Base-by-base conservation (phyloP, 1,140 invertebrate genomes). In the Leguminivora glycinivorella region DNA sequence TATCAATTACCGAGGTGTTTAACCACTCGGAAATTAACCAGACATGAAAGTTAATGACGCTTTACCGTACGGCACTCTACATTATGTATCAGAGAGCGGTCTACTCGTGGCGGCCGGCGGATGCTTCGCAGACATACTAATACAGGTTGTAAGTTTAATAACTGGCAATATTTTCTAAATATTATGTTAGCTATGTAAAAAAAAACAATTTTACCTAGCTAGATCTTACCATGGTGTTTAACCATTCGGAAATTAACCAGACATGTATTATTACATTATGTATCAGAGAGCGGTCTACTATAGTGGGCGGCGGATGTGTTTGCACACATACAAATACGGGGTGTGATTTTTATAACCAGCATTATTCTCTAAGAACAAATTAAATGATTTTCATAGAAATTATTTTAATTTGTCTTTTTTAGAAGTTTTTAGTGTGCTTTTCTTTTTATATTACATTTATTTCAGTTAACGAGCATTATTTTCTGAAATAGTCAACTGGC, bases 81-180 rank as follows among this genome's bases (percentile, higher is more conserved):
- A 34, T 47, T 19, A 68, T 38, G 34, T 26, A 24, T 24, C 26
- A 22, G 29, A 31, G 10, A 43, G 29, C 67, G 67, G 67, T 69
- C 71, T 78, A 76, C n/a, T n/a, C n/a, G 71, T 56, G 2, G 25
- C 68, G 31, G 29, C 24, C 43, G 40, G 70, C 83, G 83, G 83
- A 84, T 84, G 83, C 79, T 74, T 76, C 60, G 68, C 75, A 84
- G 83, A 84, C 81, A 72, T 74, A 71, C 63, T 74, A 75, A 77
- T 76, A n/a, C n/a, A n/a, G n/a, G n/a, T n/a, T n/a, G n/a, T n/a
- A n/a, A n/a, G n/a, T n/a, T n/a, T n/a, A n/a, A n/a, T n/a, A n/a
- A n/a, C n/a, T n/a, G n/a, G n/a, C n/a, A n/a, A n/a, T n/a, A n/a
- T n/a, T n/a, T n/a, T n/a, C n/a, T n/a, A n/a, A n/a, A n/a, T n/a